Evolutionary conservation across 2,113 vertebrate genomes (phyloP).

Genomic region (Carlito syrichta): DNA sequence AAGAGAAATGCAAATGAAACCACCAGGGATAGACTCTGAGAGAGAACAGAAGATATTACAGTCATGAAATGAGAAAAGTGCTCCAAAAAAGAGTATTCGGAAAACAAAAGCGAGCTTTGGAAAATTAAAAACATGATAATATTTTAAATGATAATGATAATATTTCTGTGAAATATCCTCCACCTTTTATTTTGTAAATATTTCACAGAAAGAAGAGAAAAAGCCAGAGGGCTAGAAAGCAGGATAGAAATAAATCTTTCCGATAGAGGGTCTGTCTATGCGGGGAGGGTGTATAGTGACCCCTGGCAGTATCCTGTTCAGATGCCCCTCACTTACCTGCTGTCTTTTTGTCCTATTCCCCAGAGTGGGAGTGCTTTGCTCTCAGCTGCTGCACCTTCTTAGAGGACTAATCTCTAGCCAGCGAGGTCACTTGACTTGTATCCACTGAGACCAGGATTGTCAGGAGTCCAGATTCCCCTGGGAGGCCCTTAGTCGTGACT

Average conservation of each 20-base stretch:
- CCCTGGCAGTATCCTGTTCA: neutral
- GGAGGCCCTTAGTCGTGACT: neutral
- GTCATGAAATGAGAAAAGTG: neutral
- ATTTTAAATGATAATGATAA: too few species aligned
- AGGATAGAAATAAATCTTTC: neutral
- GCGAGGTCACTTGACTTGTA: too few species aligned
- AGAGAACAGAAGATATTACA: neutral
- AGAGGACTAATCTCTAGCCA: neutral
- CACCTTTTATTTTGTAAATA: too few species aligned
- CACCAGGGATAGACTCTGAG: neutral
- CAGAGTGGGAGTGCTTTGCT: neutral
- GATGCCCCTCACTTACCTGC: fast-evolving
- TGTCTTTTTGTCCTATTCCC: neutral
- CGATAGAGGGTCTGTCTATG: neutral
- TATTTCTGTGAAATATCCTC: too few species aligned
- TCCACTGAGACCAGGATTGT: too few species aligned
- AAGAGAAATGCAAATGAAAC: neutral
- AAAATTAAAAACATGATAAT: neutral
- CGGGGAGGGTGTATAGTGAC: neutral
- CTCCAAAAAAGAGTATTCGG: neutral
- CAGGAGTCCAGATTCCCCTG: neutral
- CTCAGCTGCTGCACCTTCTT: neutral
- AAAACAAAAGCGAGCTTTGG: neutral
- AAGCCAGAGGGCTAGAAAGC: neutral
- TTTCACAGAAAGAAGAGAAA: neutral